Evolutionary conservation across 2,797 vertebrate genomes (phyloP), one percentile per base, ranked within the genome.

Genomic region (Chelmon rostratus): DNA sequence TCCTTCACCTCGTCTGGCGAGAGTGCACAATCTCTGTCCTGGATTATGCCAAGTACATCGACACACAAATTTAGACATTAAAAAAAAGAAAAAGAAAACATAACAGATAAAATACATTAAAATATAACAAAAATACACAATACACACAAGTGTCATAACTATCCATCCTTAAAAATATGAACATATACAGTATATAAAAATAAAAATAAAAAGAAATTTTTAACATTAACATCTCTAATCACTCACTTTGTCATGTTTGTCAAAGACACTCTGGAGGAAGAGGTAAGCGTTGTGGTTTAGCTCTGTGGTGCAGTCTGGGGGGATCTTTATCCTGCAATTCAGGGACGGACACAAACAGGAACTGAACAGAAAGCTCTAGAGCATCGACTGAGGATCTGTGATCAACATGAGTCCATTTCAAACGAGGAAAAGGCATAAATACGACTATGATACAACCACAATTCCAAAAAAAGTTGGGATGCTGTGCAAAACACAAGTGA

Each of bases 191-290:
- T 46, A 18, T 15, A 5, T 31, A 13, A 25, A 10, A 65, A 23
- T 25, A 4, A 67, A 25, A 18, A 46, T 64, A 8, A 23, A 2
- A 33, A 44, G 6, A 18, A 47, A 33, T 16, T 37, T 25, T 2
- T 38, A 8, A 21, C 1, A 37, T 38, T 1, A 56, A 56, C 12
- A 47, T 40, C 38, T 25, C n/a, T 8, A 18, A 10, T 6, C 21
- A 75, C 97, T 96, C 94, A 99, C 98, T 96, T 98, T 97, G 93
- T 99, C 98, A 42, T 99, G 98, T 87, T 99, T 99, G 93, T 99
- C 98, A 93, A 99, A 99, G 87, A 97, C 96, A 84, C 98, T 98
- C 88, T 99, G 98, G 49, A 99, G 97, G 90, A 99, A 99, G 86
- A 99, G 96, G 94, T 99, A 99, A 1, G 98, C 97, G 46, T 98